These are phyloP conservation scores for Glaucidium brasilianum DNA, from an alignment of 2,113 vertebrate species.

Conservation along the genomic window DNA sequence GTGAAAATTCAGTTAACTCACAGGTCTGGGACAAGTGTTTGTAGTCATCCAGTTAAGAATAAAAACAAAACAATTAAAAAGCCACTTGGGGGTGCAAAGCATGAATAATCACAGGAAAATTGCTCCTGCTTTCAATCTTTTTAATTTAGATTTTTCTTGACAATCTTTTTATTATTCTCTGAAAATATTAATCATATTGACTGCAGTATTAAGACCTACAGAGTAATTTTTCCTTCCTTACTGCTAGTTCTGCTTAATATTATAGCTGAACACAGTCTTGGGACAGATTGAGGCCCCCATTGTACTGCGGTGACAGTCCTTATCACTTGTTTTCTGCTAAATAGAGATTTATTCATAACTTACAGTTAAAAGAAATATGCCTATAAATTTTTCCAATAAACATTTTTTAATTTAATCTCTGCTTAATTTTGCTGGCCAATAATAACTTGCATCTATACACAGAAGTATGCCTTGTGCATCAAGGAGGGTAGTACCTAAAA, in stretches of 20 bases:
- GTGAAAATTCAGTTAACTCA: not conserved
- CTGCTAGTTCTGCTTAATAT: not conserved
- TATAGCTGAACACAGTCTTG: not conserved
- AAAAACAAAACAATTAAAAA: not conserved
- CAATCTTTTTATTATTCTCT: not conserved
- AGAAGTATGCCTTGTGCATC: not conserved
- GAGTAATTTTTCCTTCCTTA: not conserved
- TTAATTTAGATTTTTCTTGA: not conserved
- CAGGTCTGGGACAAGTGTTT: not conserved
- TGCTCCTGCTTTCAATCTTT: not conserved
- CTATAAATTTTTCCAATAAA: not conserved
- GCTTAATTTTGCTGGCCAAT: not conserved
- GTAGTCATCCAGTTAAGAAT: not conserved
- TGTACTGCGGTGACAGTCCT: not conserved
- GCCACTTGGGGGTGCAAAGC: not conserved
- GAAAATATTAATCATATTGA: not conserved
- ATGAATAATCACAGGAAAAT: not conserved
- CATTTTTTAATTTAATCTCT: not conserved
- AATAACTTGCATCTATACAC: not conserved
- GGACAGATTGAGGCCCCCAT: not conserved
- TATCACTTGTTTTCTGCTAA: not conserved
- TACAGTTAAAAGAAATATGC: not conserved
- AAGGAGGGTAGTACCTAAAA: not conserved
- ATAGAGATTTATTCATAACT: not conserved
- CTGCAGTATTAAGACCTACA: not conserved